These are phyloP conservation scores for Drosophila persimilis DNA, from an alignment of 1,140 invertebrate species.

Conservation along the genomic window DNA sequence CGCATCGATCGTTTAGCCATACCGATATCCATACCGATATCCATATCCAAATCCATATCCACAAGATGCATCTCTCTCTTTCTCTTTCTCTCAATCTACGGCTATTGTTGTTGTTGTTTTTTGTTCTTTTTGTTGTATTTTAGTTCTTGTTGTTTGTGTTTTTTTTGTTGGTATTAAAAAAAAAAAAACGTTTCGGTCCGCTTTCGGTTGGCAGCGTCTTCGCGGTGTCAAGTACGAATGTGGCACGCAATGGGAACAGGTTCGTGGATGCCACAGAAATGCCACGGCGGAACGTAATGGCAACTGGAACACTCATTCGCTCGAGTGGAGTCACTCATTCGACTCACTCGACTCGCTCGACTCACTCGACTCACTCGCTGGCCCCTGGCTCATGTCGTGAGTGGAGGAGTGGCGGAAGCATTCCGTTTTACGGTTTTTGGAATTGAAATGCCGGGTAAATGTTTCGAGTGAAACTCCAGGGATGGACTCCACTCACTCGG, in stretches of 20 bases:
- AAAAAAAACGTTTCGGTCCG: conserved; percentile 38
- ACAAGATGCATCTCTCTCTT: no score
- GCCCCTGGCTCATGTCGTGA: no score
- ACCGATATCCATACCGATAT: no score
- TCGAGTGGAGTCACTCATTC: not conserved
- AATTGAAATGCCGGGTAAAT: no score
- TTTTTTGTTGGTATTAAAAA: conserved; percentile 13
- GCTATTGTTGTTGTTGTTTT: not conserved
- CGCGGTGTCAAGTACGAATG: conserved; percentile 58
- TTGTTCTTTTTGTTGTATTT: not conserved
- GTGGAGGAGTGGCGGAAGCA: no score
- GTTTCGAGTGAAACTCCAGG: not conserved
- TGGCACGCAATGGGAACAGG: conserved; percentile 62
- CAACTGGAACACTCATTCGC: conserved; percentile 31
- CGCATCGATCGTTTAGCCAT: no score
- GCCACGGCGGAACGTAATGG: conserved; percentile 26
- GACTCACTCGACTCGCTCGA: conserved; percentile 17
- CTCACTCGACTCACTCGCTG: not conserved
- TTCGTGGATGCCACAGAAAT: conserved; percentile 39
- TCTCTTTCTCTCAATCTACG: no score
- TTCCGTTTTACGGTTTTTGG: no score
- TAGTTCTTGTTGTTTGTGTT: no score
- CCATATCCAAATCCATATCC: no score
- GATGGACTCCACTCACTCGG: not conserved
- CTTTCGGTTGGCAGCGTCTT: conserved; percentile 51